A percentile compares a stretch with the other conserved stretches of the same genome.
Evolutionary conservation across 35 echinoderm and acorn worm genomes (phyloP).

Genomic region (Anneissia japonica): DNA sequence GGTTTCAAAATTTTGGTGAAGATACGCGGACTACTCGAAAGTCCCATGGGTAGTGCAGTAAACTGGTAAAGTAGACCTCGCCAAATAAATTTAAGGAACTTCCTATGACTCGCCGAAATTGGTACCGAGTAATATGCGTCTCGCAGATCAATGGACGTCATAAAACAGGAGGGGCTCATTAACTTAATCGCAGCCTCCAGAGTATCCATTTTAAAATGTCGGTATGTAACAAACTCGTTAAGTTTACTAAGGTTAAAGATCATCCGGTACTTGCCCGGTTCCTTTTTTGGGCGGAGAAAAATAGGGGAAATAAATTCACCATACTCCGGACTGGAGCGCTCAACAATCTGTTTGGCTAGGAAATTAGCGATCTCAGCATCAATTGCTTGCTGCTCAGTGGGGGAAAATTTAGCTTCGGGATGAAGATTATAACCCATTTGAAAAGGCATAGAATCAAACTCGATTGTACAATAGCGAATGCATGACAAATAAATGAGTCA

Average conservation of each 20-base stretch:
- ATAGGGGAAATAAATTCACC: constrained; percentile 20
- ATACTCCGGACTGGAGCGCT: background rate
- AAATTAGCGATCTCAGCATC: background rate
- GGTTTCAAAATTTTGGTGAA: constrained; percentile 7
- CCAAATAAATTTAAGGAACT: constrained; percentile 27
- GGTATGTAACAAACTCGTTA: background rate
- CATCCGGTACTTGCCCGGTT: constrained; percentile 9
- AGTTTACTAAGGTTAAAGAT: background rate
- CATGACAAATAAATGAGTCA: constrained; percentile 3
- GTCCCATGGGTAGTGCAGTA: background rate
- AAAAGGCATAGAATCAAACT: constrained; percentile 6
- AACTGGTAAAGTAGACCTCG: background rate
- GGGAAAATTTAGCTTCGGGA: background rate
- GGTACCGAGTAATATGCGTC: constrained; percentile 34
- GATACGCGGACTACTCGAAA: constrained; percentile 4
- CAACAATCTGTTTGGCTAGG: constrained; percentile 3
- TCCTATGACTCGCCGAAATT: background rate
- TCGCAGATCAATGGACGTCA: constrained; percentile 35
- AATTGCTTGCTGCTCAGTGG: background rate
- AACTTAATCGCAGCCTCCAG: background rate
- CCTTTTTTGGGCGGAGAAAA: constrained; percentile 25
- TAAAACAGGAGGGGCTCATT: constrained; percentile 21
- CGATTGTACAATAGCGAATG: background rate
- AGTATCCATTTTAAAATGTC: constrained; percentile 40
- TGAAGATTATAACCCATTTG: background rate